These are phyloP conservation scores for Diaperis boleti DNA, from an alignment of 2,888 invertebrate genomes.

Conservation along the genomic window DNA sequence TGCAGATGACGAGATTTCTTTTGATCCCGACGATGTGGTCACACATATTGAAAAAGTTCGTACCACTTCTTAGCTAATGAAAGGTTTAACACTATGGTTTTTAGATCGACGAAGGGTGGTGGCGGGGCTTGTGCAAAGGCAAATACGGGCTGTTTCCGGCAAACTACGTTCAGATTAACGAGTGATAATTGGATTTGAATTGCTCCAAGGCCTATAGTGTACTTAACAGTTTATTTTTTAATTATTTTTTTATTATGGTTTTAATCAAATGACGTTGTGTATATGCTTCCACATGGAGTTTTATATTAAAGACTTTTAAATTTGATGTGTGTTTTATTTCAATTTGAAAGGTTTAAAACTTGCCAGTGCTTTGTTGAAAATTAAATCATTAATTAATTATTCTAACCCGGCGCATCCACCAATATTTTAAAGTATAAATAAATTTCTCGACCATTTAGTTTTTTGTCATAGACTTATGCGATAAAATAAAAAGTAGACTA, in stretches of 20 bases:
- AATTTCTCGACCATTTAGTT: too few relatives aligned
- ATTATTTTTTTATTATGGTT: constrained; percentile 18
- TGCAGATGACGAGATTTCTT: constrained; percentile 93
- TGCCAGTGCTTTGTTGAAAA: too few relatives aligned
- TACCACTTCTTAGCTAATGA: too few relatives aligned
- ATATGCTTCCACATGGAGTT: constrained; percentile 22
- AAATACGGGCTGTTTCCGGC: constrained; percentile 93
- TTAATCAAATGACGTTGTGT: constrained; percentile 12
- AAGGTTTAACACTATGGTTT: constrained; percentile 60
- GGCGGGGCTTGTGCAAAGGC: constrained; percentile 91
- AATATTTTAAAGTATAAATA: too few relatives aligned
- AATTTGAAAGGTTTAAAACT: too few relatives aligned
- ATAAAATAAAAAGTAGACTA: too few relatives aligned
- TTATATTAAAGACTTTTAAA: constrained; percentile 21
- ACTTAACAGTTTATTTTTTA: constrained; percentile 16
- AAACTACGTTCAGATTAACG: constrained; percentile 91
- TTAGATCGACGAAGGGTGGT: constrained; percentile 97
- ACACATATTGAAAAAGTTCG: constrained; percentile 89
- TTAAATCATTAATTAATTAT: too few relatives aligned
- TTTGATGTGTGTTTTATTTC: too few relatives aligned
- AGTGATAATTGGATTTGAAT: constrained; percentile 61
- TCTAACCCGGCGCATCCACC: too few relatives aligned
- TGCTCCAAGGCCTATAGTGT: constrained; percentile 24
- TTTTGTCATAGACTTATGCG: too few relatives aligned
- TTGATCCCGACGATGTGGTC: constrained; percentile 93